Percentiles rank a stretch among this genome's conserved stretches.
phyloP scores from a whole-genome alignment of 2,888 invertebrate species.

The Phortica magna region DNA sequence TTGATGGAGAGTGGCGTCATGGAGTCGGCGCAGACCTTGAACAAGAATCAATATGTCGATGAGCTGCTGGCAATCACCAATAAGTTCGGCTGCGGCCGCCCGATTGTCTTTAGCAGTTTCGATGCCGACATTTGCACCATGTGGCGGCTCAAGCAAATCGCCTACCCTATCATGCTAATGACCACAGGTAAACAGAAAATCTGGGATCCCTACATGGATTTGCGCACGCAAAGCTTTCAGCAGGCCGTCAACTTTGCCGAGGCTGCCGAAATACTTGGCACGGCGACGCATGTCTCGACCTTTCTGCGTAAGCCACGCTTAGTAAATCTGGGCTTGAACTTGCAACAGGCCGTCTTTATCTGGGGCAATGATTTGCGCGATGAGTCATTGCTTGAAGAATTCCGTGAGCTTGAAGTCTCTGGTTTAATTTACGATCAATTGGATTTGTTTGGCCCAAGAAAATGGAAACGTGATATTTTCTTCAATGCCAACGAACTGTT shows the following conservation, averaged over 20 bases:
- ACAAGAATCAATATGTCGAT: constrained; percentile 95
- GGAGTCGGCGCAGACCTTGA: constrained; percentile 88
- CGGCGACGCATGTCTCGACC: constrained; percentile 94
- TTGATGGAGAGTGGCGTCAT: constrained; percentile 88
- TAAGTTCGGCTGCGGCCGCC: constrained; percentile 86
- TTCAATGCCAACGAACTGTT: constrained; percentile 62
- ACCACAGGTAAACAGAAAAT: constrained; percentile 61
- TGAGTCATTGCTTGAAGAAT: constrained; percentile 86
- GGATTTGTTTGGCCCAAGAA: constrained; percentile 77
- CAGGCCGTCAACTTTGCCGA: constrained; percentile 90
- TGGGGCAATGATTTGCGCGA: constrained; percentile 98
- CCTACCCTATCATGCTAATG: constrained; percentile 95
- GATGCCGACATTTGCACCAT: constrained; percentile 97
- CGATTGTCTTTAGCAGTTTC: constrained; percentile 95
- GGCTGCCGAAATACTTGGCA: constrained; percentile 89
- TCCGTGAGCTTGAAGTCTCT: constrained; percentile 92
- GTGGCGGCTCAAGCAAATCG: constrained; percentile 95
- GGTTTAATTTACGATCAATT: constrained; percentile 97
- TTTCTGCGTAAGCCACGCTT: constrained; percentile 83
- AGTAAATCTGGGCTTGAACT: constrained; percentile 84
- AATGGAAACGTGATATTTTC: constrained; percentile 65
- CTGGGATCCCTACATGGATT: constrained; percentile 87
- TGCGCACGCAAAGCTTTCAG: constrained; percentile 87
- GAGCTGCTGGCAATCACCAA: constrained; percentile 88
- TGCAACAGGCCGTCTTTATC: constrained; percentile 92